Evolutionary conservation across 2,888 invertebrate genomes (phyloP).

Genomic region (Acleris sparsana): DNA sequence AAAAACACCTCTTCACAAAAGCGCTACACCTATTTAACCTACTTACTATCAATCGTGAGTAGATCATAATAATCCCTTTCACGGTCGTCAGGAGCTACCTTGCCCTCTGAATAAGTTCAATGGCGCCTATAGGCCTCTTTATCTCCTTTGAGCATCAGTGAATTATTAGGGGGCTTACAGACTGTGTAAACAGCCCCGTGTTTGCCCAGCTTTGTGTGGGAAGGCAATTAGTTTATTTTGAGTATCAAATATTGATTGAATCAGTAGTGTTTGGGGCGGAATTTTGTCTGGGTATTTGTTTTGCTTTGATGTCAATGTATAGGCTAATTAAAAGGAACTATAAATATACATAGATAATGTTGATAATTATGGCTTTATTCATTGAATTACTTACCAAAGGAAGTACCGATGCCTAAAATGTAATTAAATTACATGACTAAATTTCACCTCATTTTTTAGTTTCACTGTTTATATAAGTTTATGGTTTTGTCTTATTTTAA

Average conservation of each 20-base stretch:
- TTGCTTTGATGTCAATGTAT: no score
- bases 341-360: no score
- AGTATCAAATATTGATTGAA: not conserved
- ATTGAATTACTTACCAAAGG: no score
- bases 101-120: slow-evolving; percentile 15
- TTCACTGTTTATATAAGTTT: no score
- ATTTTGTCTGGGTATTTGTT: no score
- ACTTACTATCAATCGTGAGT: slow-evolving; percentile 9
- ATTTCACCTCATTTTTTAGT: no score
- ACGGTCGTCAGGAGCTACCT: slow-evolving; percentile 19
- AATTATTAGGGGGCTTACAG: slow-evolving; percentile 13
- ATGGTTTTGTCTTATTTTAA: no score
- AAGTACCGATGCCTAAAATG: no score
- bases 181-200: slow-evolving; percentile 13
- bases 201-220: not conserved
- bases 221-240: slow-evolving; percentile 4
- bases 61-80: slow-evolving; percentile 27
- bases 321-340: no score
- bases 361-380: no score
- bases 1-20: slow-evolving; percentile 1
- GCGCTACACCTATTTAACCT: not conserved
- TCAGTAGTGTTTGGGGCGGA: not conserved
- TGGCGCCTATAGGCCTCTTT: slow-evolving; percentile 12
- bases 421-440: no score
- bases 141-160: slow-evolving; percentile 15